Evolutionary conservation across 1,140 invertebrate genomes (phyloP).

Genomic region (Phenacoccus solenopsis): DNA sequence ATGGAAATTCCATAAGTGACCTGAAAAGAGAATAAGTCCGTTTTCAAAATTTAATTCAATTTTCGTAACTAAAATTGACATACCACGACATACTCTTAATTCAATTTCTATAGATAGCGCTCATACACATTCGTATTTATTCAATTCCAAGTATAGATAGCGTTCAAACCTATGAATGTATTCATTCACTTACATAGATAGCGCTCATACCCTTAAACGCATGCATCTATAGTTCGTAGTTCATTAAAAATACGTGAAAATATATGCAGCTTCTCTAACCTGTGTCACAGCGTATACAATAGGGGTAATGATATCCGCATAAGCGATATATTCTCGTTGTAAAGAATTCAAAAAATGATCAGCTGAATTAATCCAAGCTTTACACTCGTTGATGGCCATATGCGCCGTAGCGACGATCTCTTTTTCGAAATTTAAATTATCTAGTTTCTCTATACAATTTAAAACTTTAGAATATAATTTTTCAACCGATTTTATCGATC

Average conservation of each 20-base stretch:
- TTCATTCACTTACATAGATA: too few relatives aligned
- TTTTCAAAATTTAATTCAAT: too few relatives aligned
- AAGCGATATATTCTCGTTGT: constrained; percentile 40
- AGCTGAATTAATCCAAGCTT: constrained; percentile 42
- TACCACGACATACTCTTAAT: too few relatives aligned
- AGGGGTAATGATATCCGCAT: constrained; percentile 52
- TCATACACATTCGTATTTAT: too few relatives aligned
- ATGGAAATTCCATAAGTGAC: background rate
- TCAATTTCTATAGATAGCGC: too few relatives aligned
- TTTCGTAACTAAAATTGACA: too few relatives aligned
- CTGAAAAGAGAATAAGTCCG: background rate
- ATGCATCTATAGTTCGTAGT: too few relatives aligned
- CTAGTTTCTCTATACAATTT: background rate
- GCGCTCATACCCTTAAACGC: too few relatives aligned
- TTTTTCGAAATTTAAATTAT: background rate
- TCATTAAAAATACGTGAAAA: background rate
- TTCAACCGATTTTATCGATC: background rate
- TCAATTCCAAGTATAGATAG: too few relatives aligned
- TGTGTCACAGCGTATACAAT: constrained; percentile 44
- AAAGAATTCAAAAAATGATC: constrained; percentile 42
- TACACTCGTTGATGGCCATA: background rate
- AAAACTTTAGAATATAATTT: background rate
- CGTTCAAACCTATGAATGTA: too few relatives aligned
- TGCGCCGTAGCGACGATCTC: background rate
- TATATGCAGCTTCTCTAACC: constrained; percentile 34